Conservation (phyloP, 1,140 invertebrate species). For the Drosophila malerkotliana region DNA sequence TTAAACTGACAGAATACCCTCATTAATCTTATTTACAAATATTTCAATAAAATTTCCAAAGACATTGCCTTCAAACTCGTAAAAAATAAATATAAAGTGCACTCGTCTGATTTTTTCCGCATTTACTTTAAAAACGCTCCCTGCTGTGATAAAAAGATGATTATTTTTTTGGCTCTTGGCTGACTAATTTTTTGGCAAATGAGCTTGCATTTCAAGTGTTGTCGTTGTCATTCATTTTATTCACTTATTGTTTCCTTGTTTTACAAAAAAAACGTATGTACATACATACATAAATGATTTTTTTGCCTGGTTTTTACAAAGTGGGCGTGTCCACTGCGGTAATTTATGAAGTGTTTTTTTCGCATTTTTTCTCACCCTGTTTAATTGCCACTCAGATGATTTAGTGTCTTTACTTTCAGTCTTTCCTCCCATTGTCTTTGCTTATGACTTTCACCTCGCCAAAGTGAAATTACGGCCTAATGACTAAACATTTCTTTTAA, state of each 20-base stretch:
- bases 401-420: slow-evolving; percentile 40
- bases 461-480: slow-evolving; percentile 76
- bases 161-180: slow-evolving; percentile 18
- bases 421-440: slow-evolving; percentile 34
- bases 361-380: slow-evolving; percentile 51
- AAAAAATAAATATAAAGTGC: slow-evolving; percentile 20
- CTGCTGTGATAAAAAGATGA: slow-evolving; percentile 24
- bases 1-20: too few relatives aligned
- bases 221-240: slow-evolving; percentile 43
- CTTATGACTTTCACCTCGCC: slow-evolving; percentile 68
- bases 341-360: slow-evolving; percentile 72
- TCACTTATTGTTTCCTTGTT: slow-evolving; percentile 40
- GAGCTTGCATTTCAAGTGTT: slow-evolving; percentile 32
- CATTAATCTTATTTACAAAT: too few relatives aligned
- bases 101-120: slow-evolving; percentile 32
- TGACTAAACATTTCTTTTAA: slow-evolving; percentile 77
- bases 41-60: too few relatives aligned
- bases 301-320: slow-evolving; percentile 35
- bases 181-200: slow-evolving; percentile 54
- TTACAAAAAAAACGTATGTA: neutral
- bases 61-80: too few relatives aligned
- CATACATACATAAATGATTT: neutral
- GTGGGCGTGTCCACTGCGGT: slow-evolving; percentile 58
- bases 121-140: slow-evolving; percentile 25
- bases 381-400: slow-evolving; percentile 65